These are phyloP conservation scores for Agrochola macilenta DNA, from an alignment of 2,888 invertebrate species.

Conservation along the genomic window DNA sequence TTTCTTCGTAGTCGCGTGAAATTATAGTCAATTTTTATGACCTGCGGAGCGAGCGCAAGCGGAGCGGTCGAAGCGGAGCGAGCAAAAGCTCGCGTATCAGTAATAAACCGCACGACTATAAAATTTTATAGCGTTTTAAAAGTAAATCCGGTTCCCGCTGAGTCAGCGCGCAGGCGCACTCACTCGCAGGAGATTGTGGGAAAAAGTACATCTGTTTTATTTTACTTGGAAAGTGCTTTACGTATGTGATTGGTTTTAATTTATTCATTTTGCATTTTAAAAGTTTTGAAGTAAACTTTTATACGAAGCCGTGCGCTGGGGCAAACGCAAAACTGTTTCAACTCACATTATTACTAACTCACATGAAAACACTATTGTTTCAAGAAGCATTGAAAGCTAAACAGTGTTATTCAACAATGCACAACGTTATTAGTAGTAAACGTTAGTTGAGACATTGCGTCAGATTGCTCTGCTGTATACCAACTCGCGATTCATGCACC, in stretches of 20 bases:
- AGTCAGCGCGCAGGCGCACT: constrained; percentile 39
- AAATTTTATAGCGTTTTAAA: constrained; percentile 62
- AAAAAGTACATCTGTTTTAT: constrained; percentile 26
- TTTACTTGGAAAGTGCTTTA: constrained; percentile 28
- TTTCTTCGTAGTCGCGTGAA: constrained; percentile 54
- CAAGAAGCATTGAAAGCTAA: not conserved
- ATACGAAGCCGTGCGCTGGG: not conserved
- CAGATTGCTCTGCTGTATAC: not conserved
- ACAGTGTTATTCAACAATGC: not conserved
- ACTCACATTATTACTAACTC: too few relatives aligned
- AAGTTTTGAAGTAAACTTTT: not conserved
- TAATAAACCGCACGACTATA: constrained; percentile 60
- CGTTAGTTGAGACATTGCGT: not conserved
- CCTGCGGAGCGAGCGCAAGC: constrained; percentile 21
- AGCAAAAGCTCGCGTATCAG: constrained; percentile 60
- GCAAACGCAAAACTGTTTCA: too few relatives aligned
- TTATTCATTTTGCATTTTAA: constrained; percentile 2
- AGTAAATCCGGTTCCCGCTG: constrained; percentile 66
- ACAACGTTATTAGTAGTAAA: not conserved
- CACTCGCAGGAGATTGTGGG: constrained; percentile 29
- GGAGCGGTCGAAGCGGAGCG: constrained; percentile 30
- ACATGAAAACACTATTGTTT: too few relatives aligned
- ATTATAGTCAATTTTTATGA: constrained; percentile 61
- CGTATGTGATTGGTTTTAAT: constrained; percentile 14
- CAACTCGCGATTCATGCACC: constrained; percentile 19